Evolutionary conservation across 2,113 vertebrate genomes (phyloP), one percentile per base, ranked within the genome.

Genomic region (Myrmecophaga tridactyla): DNA sequence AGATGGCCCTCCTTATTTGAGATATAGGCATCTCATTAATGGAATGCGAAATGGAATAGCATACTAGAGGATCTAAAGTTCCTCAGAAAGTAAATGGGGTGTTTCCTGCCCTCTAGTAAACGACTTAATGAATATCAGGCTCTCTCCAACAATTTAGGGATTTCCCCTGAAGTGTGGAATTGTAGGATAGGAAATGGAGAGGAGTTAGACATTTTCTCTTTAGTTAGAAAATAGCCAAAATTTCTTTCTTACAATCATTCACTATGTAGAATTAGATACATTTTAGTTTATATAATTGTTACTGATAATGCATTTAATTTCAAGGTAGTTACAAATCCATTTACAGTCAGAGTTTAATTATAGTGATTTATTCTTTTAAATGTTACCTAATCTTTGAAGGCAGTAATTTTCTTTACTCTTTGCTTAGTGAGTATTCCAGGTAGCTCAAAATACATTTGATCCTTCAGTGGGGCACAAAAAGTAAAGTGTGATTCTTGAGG

Each of bases 321-420:
- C 39, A 82, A 46, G 56, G 41, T 31, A 85, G 70, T 81, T 81
- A 69, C 2, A 89, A 81, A 63, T 75, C 46, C 41, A 56, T 69
- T 21, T 67, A 18, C 12, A 6, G 14, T 15, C 34, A 43, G n/a
- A 41, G 76, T 81, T 94, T 65, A 83, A n/a, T 46, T 84, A 13
- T 27, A 65, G 36, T 53, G 39, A 62, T 86, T 80, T 81, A 27
- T 51, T 53, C 69, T 81, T 91, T 89, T 67, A 46, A 82, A 75
- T 70, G 31, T 92, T 92, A 75, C 65, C 48, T 96, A 48, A 86
- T 94, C 14, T 92, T 86, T 96, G 80, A 53, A 78, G 39, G 70
- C 36, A 85, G 25, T 91, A 17, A 56, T 82, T 91, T 90, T 4
- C 4, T 93, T 92, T 76, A 10, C 3, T 78, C 4, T 86, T 73